phyloP scores from a whole-genome alignment of 2,113 vertebrate genomes.

The Mus pahari region DNA sequence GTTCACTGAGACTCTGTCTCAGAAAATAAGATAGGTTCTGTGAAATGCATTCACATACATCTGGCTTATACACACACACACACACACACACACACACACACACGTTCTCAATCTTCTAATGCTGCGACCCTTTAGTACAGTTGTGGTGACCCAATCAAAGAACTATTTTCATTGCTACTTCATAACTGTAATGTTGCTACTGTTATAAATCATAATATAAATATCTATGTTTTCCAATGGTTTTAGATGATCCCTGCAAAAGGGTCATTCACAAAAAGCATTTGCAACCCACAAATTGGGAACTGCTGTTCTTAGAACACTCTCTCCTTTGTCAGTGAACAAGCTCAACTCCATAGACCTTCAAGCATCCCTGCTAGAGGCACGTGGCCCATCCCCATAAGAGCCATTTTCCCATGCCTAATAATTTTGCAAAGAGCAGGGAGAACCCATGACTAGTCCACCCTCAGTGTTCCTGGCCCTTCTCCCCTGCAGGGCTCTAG shows the following conservation, averaged over 20 bases:
- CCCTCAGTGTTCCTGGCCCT: neutral
- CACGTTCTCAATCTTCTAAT: neutral
- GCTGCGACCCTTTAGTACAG: neutral
- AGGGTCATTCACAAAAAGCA: neutral
- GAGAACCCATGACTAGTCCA: neutral
- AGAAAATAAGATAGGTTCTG: neutral
- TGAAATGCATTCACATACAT: neutral
- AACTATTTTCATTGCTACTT: neutral
- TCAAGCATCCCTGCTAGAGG: neutral
- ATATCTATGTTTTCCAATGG: neutral
- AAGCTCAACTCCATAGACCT: neutral
- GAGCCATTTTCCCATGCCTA: constrained; percentile 9
- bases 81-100: neutral
- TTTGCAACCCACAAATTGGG: neutral
- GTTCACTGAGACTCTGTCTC: neutral
- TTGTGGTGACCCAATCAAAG: neutral
- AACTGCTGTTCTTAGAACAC: neutral
- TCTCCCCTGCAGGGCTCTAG: neutral
- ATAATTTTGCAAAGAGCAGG: constrained; percentile 10
- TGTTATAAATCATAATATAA: neutral
- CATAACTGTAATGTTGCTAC: neutral
- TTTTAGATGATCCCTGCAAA: neutral
- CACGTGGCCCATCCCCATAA: neutral
- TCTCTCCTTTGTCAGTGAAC: neutral
- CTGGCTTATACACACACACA: neutral